Evolutionary conservation across 1,140 invertebrate species (phyloP).

Genomic region (Holcopasites calliopsidis): DNA sequence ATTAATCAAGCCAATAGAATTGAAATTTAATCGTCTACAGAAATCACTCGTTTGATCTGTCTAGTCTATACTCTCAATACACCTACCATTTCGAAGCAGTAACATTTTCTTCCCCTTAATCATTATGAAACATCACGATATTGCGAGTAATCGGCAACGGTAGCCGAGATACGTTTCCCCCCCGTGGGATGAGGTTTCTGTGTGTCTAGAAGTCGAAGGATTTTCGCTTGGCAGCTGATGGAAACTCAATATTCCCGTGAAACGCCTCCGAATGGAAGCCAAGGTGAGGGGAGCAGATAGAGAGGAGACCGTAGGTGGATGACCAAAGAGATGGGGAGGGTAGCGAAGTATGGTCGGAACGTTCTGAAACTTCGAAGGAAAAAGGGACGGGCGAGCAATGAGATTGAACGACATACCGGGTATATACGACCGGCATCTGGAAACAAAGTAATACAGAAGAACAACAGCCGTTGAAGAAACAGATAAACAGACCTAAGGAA

Average conservation of each 20-base stretch:
- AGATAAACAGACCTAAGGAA: neutral
- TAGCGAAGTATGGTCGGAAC: neutral
- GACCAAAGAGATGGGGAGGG: neutral
- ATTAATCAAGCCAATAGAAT: too few species aligned
- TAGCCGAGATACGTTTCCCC: neutral
- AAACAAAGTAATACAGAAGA: neutral
- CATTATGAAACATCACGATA: too few species aligned
- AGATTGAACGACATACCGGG: neutral
- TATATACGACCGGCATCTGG: neutral
- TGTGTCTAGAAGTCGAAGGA: neutral
- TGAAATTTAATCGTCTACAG: too few species aligned
- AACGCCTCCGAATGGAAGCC: constrained; percentile 18
- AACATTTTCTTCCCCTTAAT: too few species aligned
- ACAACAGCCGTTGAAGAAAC: neutral
- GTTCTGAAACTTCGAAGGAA: neutral
- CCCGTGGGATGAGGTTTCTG: neutral
- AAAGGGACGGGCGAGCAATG: too few species aligned
- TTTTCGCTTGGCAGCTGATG: constrained; percentile 24
- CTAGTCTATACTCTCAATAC: too few species aligned
- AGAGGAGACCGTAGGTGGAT: neutral
- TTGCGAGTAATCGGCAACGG: too few species aligned
- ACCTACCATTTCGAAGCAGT: too few species aligned
- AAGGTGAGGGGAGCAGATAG: constrained; percentile 3
- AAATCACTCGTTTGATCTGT: too few species aligned
- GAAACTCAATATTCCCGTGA: constrained; percentile 42